Conservation (phyloP, 2,797 vertebrate genomes). For the Aphelocoma californica region DNA sequence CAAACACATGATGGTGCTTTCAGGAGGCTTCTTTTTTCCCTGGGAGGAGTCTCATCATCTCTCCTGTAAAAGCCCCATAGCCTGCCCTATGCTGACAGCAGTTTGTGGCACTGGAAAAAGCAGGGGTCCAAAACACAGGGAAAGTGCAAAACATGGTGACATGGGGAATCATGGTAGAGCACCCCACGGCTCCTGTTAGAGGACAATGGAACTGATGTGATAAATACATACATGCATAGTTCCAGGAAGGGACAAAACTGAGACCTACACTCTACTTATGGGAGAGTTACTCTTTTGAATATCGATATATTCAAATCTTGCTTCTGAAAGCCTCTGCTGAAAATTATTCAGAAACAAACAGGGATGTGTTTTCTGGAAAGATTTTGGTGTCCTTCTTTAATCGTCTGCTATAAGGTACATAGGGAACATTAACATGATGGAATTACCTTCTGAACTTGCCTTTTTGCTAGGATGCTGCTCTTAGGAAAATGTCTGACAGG, state of each 20-base stretch:
- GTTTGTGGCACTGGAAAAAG: not conserved
- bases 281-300: not conserved
- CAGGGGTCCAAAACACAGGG: not conserved
- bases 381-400: not conserved
- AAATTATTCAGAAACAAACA: not conserved
- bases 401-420: not conserved
- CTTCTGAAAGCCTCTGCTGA: not conserved
- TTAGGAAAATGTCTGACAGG: not conserved
- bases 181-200: not conserved
- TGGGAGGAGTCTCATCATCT: fast-evolving
- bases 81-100: not conserved
- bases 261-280: fast-evolving
- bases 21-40: not conserved
- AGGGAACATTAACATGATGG: not conserved
- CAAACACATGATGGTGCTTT: not conserved
- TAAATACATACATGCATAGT: not conserved
- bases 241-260: not conserved
- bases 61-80: fast-evolving
- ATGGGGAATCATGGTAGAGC: fast-evolving
- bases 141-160: not conserved
- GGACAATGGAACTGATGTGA: not conserved
- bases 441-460: not conserved
- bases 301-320: not conserved
- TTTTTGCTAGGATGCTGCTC: not conserved
- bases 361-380: not conserved